These are phyloP conservation scores for Camponotus pennsylvanicus DNA, from an alignment of 1,140 invertebrate genomes.

Conservation along the genomic window DNA sequence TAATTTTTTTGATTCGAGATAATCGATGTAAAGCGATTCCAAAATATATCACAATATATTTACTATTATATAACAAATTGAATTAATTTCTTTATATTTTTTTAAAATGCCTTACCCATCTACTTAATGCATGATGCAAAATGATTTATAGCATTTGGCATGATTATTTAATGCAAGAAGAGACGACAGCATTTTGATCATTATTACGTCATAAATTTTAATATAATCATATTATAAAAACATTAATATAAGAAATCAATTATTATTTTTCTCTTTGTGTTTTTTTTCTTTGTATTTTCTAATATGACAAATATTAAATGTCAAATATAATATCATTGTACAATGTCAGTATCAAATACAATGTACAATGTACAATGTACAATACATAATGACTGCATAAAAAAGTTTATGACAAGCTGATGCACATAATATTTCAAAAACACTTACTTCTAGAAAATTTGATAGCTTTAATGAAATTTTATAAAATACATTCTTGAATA, in stretches of 20 bases:
- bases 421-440: neutral
- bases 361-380: neutral
- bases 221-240: neutral
- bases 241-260: neutral
- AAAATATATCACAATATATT: too few species aligned
- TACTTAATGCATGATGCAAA: neutral
- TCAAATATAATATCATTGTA: too few species aligned
- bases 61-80: neutral
- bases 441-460: neutral
- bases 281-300: neutral
- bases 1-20: neutral
- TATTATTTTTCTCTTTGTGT: neutral
- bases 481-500: neutral
- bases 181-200: neutral
- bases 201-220: neutral
- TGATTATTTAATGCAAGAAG: neutral
- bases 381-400: neutral
- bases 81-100: neutral
- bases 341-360: too few species aligned
- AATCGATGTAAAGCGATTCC: neutral
- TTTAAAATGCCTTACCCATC: neutral
- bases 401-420: neutral
- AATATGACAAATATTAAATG: neutral
- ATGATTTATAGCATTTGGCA: neutral
- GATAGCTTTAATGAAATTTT: neutral